Base-by-base conservation (phyloP, 2,797 vertebrate species). In the Emydoidea blandingii region DNA sequence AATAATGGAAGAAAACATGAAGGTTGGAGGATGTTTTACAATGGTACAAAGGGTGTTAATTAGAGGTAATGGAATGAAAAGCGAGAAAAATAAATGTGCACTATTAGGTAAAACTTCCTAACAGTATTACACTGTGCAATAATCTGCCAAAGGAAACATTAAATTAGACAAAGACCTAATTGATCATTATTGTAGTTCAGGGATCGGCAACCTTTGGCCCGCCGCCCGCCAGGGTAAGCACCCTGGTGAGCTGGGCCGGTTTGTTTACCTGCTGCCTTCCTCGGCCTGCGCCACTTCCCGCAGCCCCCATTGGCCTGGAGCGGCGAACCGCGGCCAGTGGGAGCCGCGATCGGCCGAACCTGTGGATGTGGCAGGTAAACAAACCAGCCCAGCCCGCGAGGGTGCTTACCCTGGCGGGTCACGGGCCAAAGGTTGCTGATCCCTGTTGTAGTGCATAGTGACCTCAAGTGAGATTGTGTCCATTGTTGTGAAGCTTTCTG, bases 41-140 rank as follows among this genome's bases (percentile, higher is more conserved):
- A 94, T 56, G n/a, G 78, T 95, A 94, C 92, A 91, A 96, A 83
- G 91, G 47, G 3, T 86, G 47, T 92, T 96, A 96, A 94, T 93
- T 96, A 83, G 84, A 85, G 83, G 86, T 94, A 95, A 94, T 91
- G 57, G 90, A 65, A 86, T 92, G 6, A 81, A 95, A 95, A 96
- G 79, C 76, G 81, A 91, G 93, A 90, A 92, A 93, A 90, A 88
- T 85, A 83, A 85, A 72, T 50, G n/a, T 2, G 0, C 21, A 8
- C 21, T n/a, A 65, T 76, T 87, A 82, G 79, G 65, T 53, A 90
- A 89, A 93, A 81, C 74, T 59, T 89, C n/a, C 31, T 79, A 56
- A 81, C n/a, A 57, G 8, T 50, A 41, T 92, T 96, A 34, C 6
- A 68, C 41, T 29, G 53, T 72, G 76, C 44, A 87, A 81, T 50